Evolutionary conservation across 1,140 invertebrate genomes (phyloP).

Genomic region (Lerema accius): DNA sequence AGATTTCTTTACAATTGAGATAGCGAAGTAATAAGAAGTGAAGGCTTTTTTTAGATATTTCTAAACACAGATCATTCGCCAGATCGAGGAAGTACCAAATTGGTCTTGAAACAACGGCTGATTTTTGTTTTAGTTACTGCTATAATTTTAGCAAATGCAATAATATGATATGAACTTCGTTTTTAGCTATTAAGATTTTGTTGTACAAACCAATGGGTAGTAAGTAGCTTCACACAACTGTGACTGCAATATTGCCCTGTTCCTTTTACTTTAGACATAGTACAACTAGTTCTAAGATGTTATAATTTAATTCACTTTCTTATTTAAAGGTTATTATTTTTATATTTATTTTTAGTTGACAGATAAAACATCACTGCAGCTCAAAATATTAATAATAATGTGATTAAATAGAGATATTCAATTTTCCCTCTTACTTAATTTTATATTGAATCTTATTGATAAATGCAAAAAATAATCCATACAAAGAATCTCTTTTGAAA

Average conservation of each 20-base stretch:
- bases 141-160: slow-evolving; percentile 3
- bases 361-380: slow-evolving; percentile 9
- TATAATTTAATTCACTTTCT: slow-evolving; percentile 25
- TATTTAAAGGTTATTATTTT: slow-evolving; percentile 18
- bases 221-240: slow-evolving; percentile 1
- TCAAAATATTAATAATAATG: slow-evolving; percentile 9
- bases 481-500: slow-evolving; percentile 1
- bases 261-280: slow-evolving; percentile 18
- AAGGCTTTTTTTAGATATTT: not conserved
- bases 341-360: slow-evolving; percentile 23
- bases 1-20: too few species aligned
- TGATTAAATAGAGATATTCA: too few species aligned
- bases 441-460: slow-evolving; percentile 31
- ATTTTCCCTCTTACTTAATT: too few species aligned
- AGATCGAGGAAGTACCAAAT: not conserved
- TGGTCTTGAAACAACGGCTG: not conserved
- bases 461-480: slow-evolving; percentile 20
- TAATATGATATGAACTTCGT: not conserved
- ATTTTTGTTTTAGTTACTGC: not conserved
- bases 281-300: slow-evolving; percentile 27
- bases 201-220: slow-evolving; percentile 23
- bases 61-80: not conserved
- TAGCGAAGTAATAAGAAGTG: not conserved
- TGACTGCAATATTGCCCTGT: slow-evolving; percentile 15
- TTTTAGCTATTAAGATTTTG: slow-evolving; percentile 12